Base-by-base conservation (phyloP, 2,113 vertebrate genomes). In the Chaetura pelagica region DNA sequence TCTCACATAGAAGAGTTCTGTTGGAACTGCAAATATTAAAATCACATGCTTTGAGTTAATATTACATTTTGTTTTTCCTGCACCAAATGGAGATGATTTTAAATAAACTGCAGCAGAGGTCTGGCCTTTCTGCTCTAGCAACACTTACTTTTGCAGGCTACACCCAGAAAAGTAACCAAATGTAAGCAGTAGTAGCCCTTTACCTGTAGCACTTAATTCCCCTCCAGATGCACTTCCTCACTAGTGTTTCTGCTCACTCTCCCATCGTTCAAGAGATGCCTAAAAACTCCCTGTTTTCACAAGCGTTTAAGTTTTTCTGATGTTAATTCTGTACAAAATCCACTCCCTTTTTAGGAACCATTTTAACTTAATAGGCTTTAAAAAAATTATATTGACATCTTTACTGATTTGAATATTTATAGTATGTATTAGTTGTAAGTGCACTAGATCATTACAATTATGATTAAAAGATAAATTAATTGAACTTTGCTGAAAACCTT, bases 131-230 rank as follows among this genome's bases (percentile, higher is more conserved):
- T 91, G 40, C 42, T 87, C 30, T 38, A 79, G 24, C 30, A 90
- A 38, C 4, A 17, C 10, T 73, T 80, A 12, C 20, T 82, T 79
- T 73, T 44, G 76, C 19, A 57, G 16, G 24, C 30, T 73, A 22
- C 9, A 49, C 7, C 5, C 19, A 68, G 26, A 66, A 74, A 74
- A 61, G n/a, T 15, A 66, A 77, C 10, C 21, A 73, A 68, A 77
- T 2, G 6, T 26, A 48, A 0, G 1, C 6, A 72, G 61, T 7
- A 73, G 58, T 15, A 52, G 23, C 35, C 8, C 7, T 76, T 55
- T 55, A 34, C 0, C 0, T 1, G 2, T 19, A 42, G 30, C 23
- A 27, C 35, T 52, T 58, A 6, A 12, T 78, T 59, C n/a, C 81
- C 26, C 27, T 57, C 40, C 23, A 6, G 7, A 22, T 44, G 22